Base-by-base conservation (phyloP, 2,888 invertebrate species). In the Drosophila prolongata region DNA sequence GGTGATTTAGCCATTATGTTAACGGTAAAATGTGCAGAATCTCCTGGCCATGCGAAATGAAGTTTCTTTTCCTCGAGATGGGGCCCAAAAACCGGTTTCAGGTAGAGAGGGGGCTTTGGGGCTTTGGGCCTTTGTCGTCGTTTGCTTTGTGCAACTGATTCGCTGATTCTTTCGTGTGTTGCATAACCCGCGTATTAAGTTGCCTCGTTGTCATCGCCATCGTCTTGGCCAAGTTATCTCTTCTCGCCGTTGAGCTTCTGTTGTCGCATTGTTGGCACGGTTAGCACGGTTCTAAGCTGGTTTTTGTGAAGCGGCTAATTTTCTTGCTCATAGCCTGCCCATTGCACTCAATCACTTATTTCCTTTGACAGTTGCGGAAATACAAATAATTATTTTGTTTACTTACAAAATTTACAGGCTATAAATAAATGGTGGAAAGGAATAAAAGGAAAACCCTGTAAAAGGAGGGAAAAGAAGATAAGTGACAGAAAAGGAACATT, bases 21-120 rank as follows among this genome's bases (percentile, higher is more conserved):
- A 90, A 90, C 89, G 84, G 90, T 89, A 76, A 89, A 89, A 78
- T 80, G 79, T 87, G 86, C 86, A 87, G 87, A 87, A 79, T 81
- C 65, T 84, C 72, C 76, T 59, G 46, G 46, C 46, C 46, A 47
- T 47, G 46, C 46, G 46, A 47, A 47, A 30, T 47, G 75, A 47
- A 69, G 59, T 69, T 57, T 69, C 59, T 64, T 62, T 24, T 58
- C 35, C 27, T 35, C 2, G 54, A 34, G 14, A 14, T 53, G 42
- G 56, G 49, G 37, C 61, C 53, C n/a, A 13, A 8, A 47, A 68
- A 64, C 61, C 53, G 72, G 61, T 52, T 47, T 30, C 37, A 67
- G 55, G 67, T 55, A 46, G n/a, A 30, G 35, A 9, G 30, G 40
- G 43, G n/a, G 37, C 34, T 53, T 13, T 27, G 19, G 38, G 10